Evolutionary conservation across 2,113 vertebrate species (phyloP).

Genomic region (Pelecanoides urinatrix): DNA sequence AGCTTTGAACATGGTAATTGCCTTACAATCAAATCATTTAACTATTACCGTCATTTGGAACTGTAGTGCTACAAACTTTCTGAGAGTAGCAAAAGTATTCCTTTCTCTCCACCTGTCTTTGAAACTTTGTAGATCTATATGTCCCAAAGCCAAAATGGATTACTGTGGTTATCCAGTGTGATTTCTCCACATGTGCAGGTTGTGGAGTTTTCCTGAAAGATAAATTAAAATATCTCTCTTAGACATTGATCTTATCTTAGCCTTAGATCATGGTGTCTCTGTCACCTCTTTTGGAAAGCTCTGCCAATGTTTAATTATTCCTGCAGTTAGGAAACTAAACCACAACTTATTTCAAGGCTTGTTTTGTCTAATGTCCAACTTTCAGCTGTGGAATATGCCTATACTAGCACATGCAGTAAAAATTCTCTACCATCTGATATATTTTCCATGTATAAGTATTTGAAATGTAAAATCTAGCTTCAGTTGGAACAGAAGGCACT

Average conservation of each 20-base stretch:
- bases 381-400: slow-evolving; percentile 7
- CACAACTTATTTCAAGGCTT: slow-evolving; percentile 7
- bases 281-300: slow-evolving; percentile 31
- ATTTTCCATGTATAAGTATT: background rate
- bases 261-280: slow-evolving; percentile 2
- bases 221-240: background rate
- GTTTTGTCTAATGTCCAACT: slow-evolving; percentile 43
- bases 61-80: background rate
- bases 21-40: background rate
- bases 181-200: background rate
- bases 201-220: background rate
- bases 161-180: background rate
- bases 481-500: background rate
- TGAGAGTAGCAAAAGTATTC: background rate
- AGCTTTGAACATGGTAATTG: background rate
- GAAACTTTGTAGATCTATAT: background rate
- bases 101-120: background rate
- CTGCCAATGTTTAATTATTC: slow-evolving; percentile 49
- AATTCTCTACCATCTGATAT: background rate
- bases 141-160: background rate
- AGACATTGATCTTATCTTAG: slow-evolving; percentile 21
- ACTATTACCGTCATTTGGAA: background rate
- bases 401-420: background rate
- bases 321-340: slow-evolving; percentile 18
- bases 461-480: background rate